These are phyloP conservation scores for Lordiphosa andalusiaca DNA, from an alignment of 2,888 invertebrate genomes.

Conservation along the genomic window DNA sequence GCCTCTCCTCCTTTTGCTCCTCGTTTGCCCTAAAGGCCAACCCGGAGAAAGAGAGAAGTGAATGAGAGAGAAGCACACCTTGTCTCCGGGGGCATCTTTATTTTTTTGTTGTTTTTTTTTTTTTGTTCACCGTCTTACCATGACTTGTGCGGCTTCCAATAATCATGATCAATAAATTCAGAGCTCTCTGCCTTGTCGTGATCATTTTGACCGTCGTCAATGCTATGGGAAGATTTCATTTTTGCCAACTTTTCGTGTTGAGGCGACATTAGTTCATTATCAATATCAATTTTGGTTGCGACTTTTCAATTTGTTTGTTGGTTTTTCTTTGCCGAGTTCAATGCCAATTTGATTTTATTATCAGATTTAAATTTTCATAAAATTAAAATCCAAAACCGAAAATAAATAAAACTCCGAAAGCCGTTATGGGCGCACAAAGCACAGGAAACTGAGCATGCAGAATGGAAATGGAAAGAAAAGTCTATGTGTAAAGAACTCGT, in stretches of 20 bases:
- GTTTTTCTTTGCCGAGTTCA: conserved; percentile 18
- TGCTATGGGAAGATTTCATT: conserved; percentile 60
- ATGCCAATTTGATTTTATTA: conserved; percentile 37
- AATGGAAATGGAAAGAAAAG: conserved; percentile 3
- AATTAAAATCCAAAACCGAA: conserved; percentile 21
- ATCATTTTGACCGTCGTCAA: conserved; percentile 59
- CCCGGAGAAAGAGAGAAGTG: neutral
- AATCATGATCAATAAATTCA: conserved; percentile 73
- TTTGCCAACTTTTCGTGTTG: conserved; percentile 48
- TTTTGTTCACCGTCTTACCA: conserved; percentile 34
- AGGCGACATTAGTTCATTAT: conserved; percentile 55
- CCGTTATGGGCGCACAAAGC: conserved; percentile 16
- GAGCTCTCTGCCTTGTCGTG: conserved; percentile 46
- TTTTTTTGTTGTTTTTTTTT: conserved; percentile 9
- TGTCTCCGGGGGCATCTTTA: conserved; percentile 54
- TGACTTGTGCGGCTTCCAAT: conserved; percentile 68
- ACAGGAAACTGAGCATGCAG: conserved; percentile 16
- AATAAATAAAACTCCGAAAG: conserved; percentile 1
- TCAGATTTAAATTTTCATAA: conserved; percentile 51
- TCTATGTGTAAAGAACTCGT: conserved; percentile 36
- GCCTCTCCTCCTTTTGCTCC: neutral
- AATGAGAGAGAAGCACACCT: conserved; percentile 2
- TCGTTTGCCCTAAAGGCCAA: neutral
- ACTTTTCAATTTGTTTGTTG: conserved; percentile 50
- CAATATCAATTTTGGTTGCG: conserved; percentile 41